Evolutionary conservation across 2,888 invertebrate species (phyloP).

Genomic region (Magallana nippona): DNA sequence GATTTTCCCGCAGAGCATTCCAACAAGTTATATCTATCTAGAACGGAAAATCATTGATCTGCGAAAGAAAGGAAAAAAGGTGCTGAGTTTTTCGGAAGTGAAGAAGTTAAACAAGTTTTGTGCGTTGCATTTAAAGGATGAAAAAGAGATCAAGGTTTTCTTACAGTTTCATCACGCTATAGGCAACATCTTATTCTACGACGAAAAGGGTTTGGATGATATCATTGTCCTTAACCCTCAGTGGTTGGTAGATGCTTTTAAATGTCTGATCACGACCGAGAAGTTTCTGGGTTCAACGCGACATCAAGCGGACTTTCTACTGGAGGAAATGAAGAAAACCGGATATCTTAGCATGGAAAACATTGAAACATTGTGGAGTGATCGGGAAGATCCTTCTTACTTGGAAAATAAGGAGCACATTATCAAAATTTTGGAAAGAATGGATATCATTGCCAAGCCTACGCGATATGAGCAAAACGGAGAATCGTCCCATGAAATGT

Average conservation of each 20-base stretch:
- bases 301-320: neutral
- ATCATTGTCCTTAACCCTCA: slow-evolving; percentile 41
- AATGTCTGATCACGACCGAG: slow-evolving; percentile 38
- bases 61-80: slow-evolving; percentile 13
- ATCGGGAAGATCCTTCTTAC: slow-evolving; percentile 1
- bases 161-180: slow-evolving; percentile 40
- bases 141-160: slow-evolving; percentile 33
- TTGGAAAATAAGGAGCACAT: slow-evolving; percentile 34
- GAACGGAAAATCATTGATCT: slow-evolving; percentile 32
- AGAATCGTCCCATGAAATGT: neutral
- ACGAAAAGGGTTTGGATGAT: slow-evolving; percentile 38
- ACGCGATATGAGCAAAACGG: slow-evolving; percentile 8
- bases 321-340: neutral
- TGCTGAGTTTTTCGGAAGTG: slow-evolving; percentile 2
- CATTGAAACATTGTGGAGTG: slow-evolving; percentile 24
- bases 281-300: neutral
- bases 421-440: slow-evolving; percentile 25
- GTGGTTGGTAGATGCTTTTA: slow-evolving; percentile 42
- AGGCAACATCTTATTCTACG: slow-evolving; percentile 31
- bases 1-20: slow-evolving; percentile 34
- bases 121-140: slow-evolving; percentile 27
- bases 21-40: slow-evolving; percentile 38
- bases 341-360: slow-evolving; percentile 15
- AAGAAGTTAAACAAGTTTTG: slow-evolving; percentile 16
- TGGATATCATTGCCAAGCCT: slow-evolving; percentile 35